Evolutionary conservation across 2,113 vertebrate species (phyloP), one percentile per base, ranked within the genome.

Genomic region (Tetrax tetrax): DNA sequence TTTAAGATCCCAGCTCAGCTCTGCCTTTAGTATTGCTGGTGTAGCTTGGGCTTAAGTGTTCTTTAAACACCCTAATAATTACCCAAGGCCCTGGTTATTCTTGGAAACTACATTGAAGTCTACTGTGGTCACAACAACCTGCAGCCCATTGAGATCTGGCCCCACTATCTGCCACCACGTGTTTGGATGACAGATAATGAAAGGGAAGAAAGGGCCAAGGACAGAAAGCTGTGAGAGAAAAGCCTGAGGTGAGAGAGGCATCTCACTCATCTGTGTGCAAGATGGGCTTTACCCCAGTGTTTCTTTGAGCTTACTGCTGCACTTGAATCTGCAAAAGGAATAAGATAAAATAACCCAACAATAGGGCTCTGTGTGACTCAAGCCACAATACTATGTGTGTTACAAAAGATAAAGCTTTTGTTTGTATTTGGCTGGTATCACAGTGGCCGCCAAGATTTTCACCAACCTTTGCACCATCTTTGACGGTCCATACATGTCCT

Each of bases 371-470:
- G 54, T 83, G 78, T 83, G 47, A 91, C 70, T 94, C 90, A 91
- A 91, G 37, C 35, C 78, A 91, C 89, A 95, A 65, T 76, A 70
- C 57, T 51, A 51, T 60, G 56, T 75, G 43, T 92, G 74, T 95
- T 76, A 93, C 54, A 74, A 92, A 95, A 95, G 69, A 89, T 78
- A 93, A 91, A 80, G 57, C 66, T 88, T 75, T 93, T 90, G 84
- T 93, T 96, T 94, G 15, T 76, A 50, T 88, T 95, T 95, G 83
- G 60, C 83, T 86, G 64, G 37, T 86, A 80, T 87, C 85, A 86
- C 50, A 90, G 63, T 33, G 41, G 38, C 54, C 89, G 80, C 86
- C 87, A 88, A 59, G 82, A 77, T 90, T 93, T 96, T 91, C 64
- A 82, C 50, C 82, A 96, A 66, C 54, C 47, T 95, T 94, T 95